Conservation (phyloP, 2,888 invertebrate species). For the Tetropium fuscum region DNA sequence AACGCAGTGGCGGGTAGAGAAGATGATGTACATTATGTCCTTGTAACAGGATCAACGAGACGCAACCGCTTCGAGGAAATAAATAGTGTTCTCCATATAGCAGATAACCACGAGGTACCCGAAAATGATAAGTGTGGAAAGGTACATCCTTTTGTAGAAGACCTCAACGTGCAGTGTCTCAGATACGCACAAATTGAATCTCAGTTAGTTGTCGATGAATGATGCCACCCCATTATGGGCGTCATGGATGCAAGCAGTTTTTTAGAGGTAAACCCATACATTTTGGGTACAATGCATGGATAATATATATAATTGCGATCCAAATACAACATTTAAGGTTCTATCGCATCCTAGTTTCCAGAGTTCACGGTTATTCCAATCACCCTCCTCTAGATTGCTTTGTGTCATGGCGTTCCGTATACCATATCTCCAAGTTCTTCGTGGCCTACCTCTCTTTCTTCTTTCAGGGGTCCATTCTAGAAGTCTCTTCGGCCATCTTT, state of each 20-base stretch:
- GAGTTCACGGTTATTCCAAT: too few relatives aligned
- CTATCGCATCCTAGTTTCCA: too few relatives aligned
- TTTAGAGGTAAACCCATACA: constrained; percentile 1
- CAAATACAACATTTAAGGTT: too few relatives aligned
- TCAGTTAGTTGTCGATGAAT: constrained; percentile 3
- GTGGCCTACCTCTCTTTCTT: too few relatives aligned
- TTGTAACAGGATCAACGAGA: constrained; percentile 7
- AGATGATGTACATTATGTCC: constrained; percentile 14
- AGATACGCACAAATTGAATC: constrained; percentile 6
- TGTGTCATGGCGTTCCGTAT: too few relatives aligned
- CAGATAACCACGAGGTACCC: constrained; percentile 4
- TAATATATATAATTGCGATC: too few relatives aligned
- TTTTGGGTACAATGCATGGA: constrained; percentile 9
- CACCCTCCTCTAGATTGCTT: too few relatives aligned
- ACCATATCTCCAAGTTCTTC: too few relatives aligned
- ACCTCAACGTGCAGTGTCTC: not conserved
- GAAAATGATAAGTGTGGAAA: constrained; percentile 8
- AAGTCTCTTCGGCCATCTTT: too few relatives aligned
- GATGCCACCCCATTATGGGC: constrained; percentile 10
- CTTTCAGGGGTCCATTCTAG: too few relatives aligned
- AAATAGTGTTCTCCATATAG: not conserved
- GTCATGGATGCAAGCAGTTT: constrained; percentile 15
- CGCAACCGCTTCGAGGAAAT: constrained; percentile 18
- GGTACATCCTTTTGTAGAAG: constrained; percentile 5
- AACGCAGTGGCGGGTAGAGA: constrained; percentile 1